phyloP scores from a whole-genome alignment of 2,888 invertebrate species.

The Thumatha senex region DNA sequence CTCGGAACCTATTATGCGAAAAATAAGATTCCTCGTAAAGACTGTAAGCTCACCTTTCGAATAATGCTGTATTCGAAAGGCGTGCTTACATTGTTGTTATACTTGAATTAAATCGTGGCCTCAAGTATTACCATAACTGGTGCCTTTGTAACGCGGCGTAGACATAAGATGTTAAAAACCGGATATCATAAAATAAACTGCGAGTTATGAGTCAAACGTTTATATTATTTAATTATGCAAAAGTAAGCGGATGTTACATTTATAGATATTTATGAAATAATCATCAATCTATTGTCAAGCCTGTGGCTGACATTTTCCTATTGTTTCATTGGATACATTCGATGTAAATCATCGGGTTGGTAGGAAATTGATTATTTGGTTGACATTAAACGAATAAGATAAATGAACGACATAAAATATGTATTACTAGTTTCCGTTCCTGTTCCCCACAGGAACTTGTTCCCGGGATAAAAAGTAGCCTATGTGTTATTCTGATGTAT shows the following conservation, averaged over 20 bases:
- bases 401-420: too few relatives aligned
- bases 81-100: not conserved
- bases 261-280: constrained; percentile 37
- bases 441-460: too few relatives aligned
- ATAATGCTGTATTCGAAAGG: not conserved
- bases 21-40: not conserved
- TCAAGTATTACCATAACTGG: constrained; percentile 6
- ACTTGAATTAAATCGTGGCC: constrained; percentile 2
- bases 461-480: too few relatives aligned
- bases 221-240: constrained; percentile 23
- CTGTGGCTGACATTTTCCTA: constrained; percentile 28
- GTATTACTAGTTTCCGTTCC: too few relatives aligned
- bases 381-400: too few relatives aligned
- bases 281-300: constrained; percentile 33
- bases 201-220: constrained; percentile 23
- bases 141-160: constrained; percentile 7
- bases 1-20: too few relatives aligned
- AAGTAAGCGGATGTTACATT: constrained; percentile 21
- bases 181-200: constrained; percentile 29
- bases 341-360: not conserved
- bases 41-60: not conserved
- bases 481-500: too few relatives aligned
- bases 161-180: constrained; percentile 23
- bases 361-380: too few relatives aligned
- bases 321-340: constrained; percentile 19